Conservation (phyloP, 2,888 invertebrate species). For the Ectropis crepuscularia region DNA sequence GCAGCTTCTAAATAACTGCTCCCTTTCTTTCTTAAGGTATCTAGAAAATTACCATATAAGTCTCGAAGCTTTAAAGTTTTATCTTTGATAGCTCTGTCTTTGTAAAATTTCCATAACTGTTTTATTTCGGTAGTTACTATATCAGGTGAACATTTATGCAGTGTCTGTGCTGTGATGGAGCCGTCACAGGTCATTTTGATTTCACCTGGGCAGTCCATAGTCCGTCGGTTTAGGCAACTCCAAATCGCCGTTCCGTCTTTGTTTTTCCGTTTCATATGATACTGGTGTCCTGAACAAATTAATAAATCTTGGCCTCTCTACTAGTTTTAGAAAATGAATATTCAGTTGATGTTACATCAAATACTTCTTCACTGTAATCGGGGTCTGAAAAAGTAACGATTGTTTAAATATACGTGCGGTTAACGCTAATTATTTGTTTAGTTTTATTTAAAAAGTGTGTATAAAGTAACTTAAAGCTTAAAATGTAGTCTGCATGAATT, state of each 20-base stretch:
- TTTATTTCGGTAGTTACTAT: constrained; percentile 1
- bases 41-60: constrained; percentile 7
- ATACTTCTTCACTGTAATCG: no score
- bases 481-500: no score
- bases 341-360: no score
- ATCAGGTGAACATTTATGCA: constrained; percentile 1
- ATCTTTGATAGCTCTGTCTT: constrained; percentile 6
- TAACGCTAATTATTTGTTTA: no score
- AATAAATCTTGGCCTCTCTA: not conserved
- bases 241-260: constrained; percentile 8
- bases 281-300: constrained; percentile 3
- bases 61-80: not conserved
- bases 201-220: not conserved
- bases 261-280: not conserved
- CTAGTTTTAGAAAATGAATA: no score
- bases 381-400: no score
- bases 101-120: constrained; percentile 1
- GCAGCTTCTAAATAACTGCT: not conserved
- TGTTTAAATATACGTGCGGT: no score
- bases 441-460: no score
- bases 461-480: no score
- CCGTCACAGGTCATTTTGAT: not conserved
- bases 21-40: constrained; percentile 3
- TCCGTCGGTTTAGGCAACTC: constrained; percentile 7
- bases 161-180: not conserved